These are phyloP conservation scores for Oplegnathus fasciatus DNA, from an alignment of 2,113 vertebrate genomes.

Conservation along the genomic window DNA sequence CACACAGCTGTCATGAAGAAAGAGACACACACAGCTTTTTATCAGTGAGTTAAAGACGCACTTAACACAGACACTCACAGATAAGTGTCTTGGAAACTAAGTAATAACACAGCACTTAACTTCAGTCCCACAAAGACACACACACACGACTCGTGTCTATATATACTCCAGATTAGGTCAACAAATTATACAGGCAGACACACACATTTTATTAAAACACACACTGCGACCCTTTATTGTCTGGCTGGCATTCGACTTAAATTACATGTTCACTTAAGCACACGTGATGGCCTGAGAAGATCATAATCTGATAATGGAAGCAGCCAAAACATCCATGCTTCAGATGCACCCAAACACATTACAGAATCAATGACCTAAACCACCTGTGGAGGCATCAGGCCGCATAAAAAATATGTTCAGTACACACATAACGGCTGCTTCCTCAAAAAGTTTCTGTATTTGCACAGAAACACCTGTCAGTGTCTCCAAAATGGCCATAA, in stretches of 20 bases:
- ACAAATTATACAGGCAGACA: neutral
- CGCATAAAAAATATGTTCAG: neutral
- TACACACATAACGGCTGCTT: neutral
- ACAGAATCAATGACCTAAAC: neutral
- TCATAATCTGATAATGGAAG: neutral
- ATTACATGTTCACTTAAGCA: neutral
- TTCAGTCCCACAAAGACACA: neutral
- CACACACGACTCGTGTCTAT: neutral
- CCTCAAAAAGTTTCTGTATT: neutral
- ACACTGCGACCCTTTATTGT: neutral
- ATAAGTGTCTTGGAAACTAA: neutral
- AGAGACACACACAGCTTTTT: neutral
- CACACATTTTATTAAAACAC: neutral
- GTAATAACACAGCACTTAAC: neutral
- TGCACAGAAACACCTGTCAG: neutral
- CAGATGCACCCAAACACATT: neutral
- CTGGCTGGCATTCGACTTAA: neutral
- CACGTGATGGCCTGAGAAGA: neutral
- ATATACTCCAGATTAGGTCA: neutral
- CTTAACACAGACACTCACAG: no score
- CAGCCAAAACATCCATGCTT: neutral
- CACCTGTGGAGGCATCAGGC: neutral
- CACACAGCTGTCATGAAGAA: neutral
- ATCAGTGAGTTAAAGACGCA: neutral
- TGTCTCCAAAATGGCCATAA: neutral